Evolutionary conservation across 92 coral and sea anemone species (phyloP).

Genomic region (Diadumene lineata): DNA sequence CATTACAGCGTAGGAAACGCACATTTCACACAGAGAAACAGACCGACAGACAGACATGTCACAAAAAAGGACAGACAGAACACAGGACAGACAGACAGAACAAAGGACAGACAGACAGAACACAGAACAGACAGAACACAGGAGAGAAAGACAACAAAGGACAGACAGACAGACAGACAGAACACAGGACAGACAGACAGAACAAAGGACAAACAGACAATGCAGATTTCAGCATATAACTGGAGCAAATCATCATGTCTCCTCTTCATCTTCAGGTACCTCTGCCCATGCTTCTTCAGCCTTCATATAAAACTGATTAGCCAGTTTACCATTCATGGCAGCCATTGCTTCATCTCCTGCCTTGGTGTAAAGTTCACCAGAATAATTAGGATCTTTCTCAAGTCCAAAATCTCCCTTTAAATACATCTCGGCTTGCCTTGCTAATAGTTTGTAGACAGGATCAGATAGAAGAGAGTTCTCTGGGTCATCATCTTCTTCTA

Average conservation of each 20-base stretch:
- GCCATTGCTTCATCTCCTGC: constrained; percentile 95
- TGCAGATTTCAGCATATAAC: background rate
- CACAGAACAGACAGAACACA: background rate
- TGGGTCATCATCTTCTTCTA: constrained; percentile 75
- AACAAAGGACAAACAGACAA: background rate
- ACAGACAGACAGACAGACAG: background rate
- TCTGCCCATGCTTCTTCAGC: constrained; percentile 99
- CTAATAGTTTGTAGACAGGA: constrained; percentile 70
- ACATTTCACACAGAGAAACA: background rate
- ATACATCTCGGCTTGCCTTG: constrained; percentile 84
- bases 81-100: background rate
- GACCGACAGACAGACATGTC: background rate
- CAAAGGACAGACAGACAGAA: background rate
- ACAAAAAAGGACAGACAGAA: background rate
- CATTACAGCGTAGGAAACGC: background rate
- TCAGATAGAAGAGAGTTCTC: constrained; percentile 72
- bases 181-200: background rate
- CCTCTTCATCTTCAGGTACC: constrained; percentile 59
- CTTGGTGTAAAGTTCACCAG: constrained; percentile 88
- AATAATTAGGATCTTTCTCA: constrained; percentile 80
- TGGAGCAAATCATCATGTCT: background rate
- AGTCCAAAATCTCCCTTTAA: constrained; percentile 86
- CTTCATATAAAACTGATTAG: constrained; percentile 84
- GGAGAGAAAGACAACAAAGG: background rate
- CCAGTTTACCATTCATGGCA: constrained; percentile 95